These are phyloP conservation scores for Phrixothrix hirtus DNA, from an alignment of 2,888 invertebrate species.

Conservation along the genomic window DNA sequence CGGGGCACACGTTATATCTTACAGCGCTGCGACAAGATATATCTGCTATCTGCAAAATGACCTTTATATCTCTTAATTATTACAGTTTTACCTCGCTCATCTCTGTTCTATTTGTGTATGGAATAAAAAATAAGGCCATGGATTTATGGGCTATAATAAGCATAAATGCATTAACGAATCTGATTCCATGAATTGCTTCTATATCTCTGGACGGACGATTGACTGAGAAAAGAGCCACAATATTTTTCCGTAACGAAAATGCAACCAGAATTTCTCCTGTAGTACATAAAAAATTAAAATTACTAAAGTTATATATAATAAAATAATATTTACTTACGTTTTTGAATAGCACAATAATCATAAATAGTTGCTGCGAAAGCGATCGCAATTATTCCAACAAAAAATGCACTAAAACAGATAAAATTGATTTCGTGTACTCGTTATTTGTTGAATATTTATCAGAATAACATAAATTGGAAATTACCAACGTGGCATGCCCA, in stretches of 20 bases:
- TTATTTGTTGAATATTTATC: no score
- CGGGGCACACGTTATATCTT: no score
- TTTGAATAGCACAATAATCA: constrained; percentile 38
- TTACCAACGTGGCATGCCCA: no score
- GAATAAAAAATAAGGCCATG: constrained; percentile 71
- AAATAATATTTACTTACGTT: no score
- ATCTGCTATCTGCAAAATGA: not conserved
- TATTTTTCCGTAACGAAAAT: constrained; percentile 67
- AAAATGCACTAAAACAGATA: constrained; percentile 45
- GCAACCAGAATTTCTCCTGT: constrained; percentile 60
- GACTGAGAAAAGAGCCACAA: constrained; percentile 60
- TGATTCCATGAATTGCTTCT: constrained; percentile 66
- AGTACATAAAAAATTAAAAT: constrained; percentile 10
- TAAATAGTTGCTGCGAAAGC: constrained; percentile 46
- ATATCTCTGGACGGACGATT: constrained; percentile 63
- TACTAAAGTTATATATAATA: constrained; percentile 7
- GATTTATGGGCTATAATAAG: constrained; percentile 69
- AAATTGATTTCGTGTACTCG: constrained; percentile 1
- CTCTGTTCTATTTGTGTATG: constrained; percentile 67
- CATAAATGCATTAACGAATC: constrained; percentile 67
- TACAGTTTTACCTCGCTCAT: constrained; percentile 63
- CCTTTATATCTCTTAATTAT: not conserved
- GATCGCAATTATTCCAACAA: constrained; percentile 41
- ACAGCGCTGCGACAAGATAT: not conserved
- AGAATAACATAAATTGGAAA: no score